Conservation (phyloP, 2,113 vertebrate genomes). For the Megaptera novaeangliae region DNA sequence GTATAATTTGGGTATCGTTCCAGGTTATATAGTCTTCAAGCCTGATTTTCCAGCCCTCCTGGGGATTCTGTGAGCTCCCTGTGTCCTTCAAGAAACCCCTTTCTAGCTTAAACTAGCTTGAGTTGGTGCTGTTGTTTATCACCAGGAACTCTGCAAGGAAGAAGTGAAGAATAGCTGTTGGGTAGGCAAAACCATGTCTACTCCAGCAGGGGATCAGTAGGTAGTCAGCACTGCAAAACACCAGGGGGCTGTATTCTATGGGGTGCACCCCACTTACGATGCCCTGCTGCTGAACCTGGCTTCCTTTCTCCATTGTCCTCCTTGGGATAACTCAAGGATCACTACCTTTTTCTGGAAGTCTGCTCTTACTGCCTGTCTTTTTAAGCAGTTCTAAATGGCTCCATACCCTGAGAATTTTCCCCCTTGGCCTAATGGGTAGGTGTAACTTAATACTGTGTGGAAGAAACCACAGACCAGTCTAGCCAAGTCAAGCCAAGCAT, state of each 20-base stretch:
- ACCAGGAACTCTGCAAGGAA: slow-evolving; percentile 13
- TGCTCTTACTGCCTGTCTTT: not conserved
- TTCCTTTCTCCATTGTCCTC: not conserved
- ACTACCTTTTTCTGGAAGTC: not conserved
- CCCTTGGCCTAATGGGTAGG: not conserved
- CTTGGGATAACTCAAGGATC: not conserved
- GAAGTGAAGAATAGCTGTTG: not conserved
- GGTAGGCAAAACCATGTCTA: not conserved
- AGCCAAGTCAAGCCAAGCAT: not conserved
- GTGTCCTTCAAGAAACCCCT: not conserved
- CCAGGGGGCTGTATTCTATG: not conserved
- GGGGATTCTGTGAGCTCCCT: not conserved
- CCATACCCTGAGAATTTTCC: not conserved
- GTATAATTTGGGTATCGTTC: not conserved
- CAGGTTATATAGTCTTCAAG: not conserved
- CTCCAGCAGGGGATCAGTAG: not conserved
- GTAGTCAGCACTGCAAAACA: not conserved
- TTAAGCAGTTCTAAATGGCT: not conserved
- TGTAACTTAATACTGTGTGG: not conserved
- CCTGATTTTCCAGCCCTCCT: not conserved
- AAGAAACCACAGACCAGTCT: not conserved
- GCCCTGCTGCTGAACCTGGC: not conserved
- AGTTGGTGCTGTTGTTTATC: not conserved
- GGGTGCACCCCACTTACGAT: not conserved
- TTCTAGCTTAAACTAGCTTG: not conserved